These are phyloP conservation scores for Sinhomidia bicolor DNA, from an alignment of 2,888 invertebrate genomes.

Conservation along the genomic window DNA sequence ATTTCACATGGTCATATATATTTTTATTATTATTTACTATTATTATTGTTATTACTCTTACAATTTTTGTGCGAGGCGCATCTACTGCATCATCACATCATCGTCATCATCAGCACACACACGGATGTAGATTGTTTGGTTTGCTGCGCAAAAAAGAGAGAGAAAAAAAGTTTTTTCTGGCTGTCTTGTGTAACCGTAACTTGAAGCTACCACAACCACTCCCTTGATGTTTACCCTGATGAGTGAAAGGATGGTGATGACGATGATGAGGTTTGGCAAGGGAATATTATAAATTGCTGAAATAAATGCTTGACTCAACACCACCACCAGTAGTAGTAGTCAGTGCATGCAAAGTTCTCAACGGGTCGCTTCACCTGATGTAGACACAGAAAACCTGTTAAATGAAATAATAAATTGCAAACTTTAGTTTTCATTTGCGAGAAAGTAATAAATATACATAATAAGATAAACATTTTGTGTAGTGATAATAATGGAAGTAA, in stretches of 20 bases:
- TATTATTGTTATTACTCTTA: background rate
- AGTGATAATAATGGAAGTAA: background rate
- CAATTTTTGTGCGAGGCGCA: background rate
- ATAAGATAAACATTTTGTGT: background rate
- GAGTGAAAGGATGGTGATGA: conserved; percentile 16
- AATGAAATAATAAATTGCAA: conserved; percentile 44
- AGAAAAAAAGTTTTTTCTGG: background rate
- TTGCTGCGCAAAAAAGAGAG: background rate
- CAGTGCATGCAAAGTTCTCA: conserved; percentile 26
- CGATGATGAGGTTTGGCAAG: conserved; percentile 34
- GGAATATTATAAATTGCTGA: no score
- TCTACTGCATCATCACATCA: background rate
- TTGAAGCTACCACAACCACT: conserved; percentile 32
- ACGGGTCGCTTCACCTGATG: conserved; percentile 35
- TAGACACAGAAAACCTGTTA: conserved; percentile 29
- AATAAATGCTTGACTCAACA: no score
- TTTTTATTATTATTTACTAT: background rate
- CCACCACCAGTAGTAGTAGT: background rate
- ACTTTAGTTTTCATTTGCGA: background rate
- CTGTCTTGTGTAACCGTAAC: background rate
- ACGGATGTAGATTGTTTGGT: background rate
- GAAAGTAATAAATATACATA: no score
- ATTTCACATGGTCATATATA: background rate
- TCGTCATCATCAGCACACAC: no score
- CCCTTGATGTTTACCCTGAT: conserved; percentile 12